These are phyloP conservation scores for Acanthoscelides obtectus DNA, from an alignment of 2,888 invertebrate genomes.

Conservation along the genomic window DNA sequence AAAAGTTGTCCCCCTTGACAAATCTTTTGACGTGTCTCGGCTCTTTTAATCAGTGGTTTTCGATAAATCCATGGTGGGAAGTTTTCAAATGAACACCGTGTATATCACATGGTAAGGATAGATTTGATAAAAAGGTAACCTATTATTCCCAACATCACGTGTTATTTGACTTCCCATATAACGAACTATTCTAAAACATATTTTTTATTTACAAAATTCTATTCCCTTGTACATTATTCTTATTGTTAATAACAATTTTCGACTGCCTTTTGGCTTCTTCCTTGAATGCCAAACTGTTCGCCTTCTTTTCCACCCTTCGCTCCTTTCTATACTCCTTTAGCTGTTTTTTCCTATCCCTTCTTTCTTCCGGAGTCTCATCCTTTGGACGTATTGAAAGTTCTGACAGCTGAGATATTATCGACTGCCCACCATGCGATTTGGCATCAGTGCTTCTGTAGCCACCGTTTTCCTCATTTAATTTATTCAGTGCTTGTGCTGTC, in stretches of 20 bases:
- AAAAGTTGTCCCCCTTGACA: no score
- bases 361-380: constrained; percentile 74
- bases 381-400: constrained; percentile 66
- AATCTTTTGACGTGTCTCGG: no score
- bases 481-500: constrained; percentile 65
- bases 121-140: no score
- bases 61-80: no score
- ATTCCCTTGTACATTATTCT: constrained; percentile 68
- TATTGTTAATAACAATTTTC: constrained; percentile 72
- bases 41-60: no score
- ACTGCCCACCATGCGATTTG: constrained; percentile 58
- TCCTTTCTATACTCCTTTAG: constrained; percentile 76
- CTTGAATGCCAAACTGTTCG: constrained; percentile 76
- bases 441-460: constrained; percentile 45
- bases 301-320: constrained; percentile 75
- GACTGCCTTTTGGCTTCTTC: constrained; percentile 79
- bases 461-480: constrained; percentile 54
- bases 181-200: background rate
- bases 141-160: no score
- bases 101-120: no score
- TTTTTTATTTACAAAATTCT: constrained; percentile 53
- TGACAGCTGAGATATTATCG: constrained; percentile 64
- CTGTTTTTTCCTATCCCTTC: constrained; percentile 69
- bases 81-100: no score
- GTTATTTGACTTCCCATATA: no score